These are phyloP conservation scores for Mormyrus lacerda DNA, from an alignment of 2,113 vertebrate species.

Conservation along the genomic window DNA sequence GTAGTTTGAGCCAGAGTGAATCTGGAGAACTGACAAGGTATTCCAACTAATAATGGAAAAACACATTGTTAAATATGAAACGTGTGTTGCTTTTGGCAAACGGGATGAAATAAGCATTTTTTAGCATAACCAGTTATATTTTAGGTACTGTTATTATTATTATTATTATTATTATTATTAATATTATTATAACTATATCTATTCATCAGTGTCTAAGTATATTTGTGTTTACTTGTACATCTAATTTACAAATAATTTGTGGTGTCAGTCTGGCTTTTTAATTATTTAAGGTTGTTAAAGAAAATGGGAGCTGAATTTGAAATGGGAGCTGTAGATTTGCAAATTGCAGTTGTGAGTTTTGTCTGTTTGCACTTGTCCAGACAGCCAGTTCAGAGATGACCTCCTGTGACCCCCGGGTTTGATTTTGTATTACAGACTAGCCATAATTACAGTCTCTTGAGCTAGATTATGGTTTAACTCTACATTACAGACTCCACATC, in stretches of 20 bases:
- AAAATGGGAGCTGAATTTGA: background rate
- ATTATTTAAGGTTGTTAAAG: background rate
- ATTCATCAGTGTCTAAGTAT: background rate
- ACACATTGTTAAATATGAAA: background rate
- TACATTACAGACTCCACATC: background rate
- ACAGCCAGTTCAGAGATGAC: background rate
- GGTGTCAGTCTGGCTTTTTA: background rate
- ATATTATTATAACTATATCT: too few relatives aligned
- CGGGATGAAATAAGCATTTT: background rate
- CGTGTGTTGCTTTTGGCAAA: background rate
- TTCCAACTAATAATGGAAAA: background rate
- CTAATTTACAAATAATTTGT: background rate
- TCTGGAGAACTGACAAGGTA: background rate
- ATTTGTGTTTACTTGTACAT: background rate
- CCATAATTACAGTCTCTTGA: background rate
- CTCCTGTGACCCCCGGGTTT: background rate
- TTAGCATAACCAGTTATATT: background rate
- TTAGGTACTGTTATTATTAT: background rate
- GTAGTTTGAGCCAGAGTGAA: background rate
- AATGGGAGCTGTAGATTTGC: background rate
- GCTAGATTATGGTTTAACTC: background rate
- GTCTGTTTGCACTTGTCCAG: background rate
- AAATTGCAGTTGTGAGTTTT: background rate
- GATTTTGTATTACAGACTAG: background rate
- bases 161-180: background rate